These are phyloP conservation scores for Anthoscopus minutus DNA, from an alignment of 2,113 vertebrate genomes.

Conservation along the genomic window DNA sequence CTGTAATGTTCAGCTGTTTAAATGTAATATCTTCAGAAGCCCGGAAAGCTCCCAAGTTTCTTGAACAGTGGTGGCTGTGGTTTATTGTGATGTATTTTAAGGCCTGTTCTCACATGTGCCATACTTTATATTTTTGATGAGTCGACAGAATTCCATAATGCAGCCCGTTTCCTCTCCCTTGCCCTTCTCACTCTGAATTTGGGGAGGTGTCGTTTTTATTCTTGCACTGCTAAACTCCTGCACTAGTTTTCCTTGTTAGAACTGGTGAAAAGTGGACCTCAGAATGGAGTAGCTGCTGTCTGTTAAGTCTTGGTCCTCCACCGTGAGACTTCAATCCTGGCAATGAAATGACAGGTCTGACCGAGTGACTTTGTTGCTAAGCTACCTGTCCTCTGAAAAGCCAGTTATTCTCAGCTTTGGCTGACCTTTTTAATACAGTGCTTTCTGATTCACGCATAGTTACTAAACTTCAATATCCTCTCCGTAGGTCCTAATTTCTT, in stretches of 20 bases:
- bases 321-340: background rate
- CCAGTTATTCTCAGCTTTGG: background rate
- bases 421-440: background rate
- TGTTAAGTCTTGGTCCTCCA: background rate
- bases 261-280: background rate
- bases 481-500: background rate
- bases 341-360: slow-evolving; percentile 39
- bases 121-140: background rate
- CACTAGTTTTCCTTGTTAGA: background rate
- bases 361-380: background rate
- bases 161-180: background rate
- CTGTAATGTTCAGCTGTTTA: background rate
- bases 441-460: background rate
- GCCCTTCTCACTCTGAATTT: background rate
- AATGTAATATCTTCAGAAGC: background rate
- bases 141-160: background rate
- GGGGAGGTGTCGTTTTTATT: background rate
- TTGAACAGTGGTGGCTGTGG: background rate
- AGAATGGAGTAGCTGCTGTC: background rate
- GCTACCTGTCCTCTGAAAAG: slow-evolving; percentile 1
- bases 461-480: background rate
- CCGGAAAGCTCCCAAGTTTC: background rate
- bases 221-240: background rate
- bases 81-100: background rate
- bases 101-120: background rate